These are phyloP conservation scores for Drosophila neonasuta DNA, from an alignment of 2,888 invertebrate species.

Conservation along the genomic window DNA sequence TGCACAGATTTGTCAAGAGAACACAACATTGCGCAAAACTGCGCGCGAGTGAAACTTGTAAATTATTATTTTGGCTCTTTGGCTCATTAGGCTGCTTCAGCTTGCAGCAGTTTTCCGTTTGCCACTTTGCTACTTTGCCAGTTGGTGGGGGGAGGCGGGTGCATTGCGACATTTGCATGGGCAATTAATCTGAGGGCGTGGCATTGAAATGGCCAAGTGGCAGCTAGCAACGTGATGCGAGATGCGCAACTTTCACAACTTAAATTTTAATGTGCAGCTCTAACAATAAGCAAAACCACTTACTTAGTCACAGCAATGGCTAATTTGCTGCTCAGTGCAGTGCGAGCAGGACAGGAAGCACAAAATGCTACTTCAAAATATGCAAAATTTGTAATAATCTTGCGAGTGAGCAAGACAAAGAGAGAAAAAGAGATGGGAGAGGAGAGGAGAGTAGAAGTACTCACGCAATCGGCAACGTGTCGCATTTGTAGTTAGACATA, in stretches of 20 bases:
- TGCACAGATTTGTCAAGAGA: slow-evolving; percentile 25
- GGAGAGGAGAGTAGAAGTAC: not conserved
- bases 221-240: slow-evolving; percentile 7
- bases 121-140: not conserved
- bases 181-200: slow-evolving; percentile 63
- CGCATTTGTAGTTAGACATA: slow-evolving; percentile 79
- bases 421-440: slow-evolving; percentile 2
- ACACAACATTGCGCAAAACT: not conserved
- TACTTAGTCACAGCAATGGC: slow-evolving; percentile 71
- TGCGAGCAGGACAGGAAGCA: slow-evolving; percentile 31
- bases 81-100: slow-evolving; percentile 25
- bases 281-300: slow-evolving; percentile 73
- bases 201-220: slow-evolving; percentile 36
- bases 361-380: slow-evolving; percentile 63
- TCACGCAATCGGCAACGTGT: slow-evolving; percentile 77
- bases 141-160: not conserved
- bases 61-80: slow-evolving; percentile 19
- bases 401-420: slow-evolving; percentile 12
- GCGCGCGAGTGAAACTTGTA: slow-evolving; percentile 5
- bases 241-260: slow-evolving; percentile 50
- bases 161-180: slow-evolving; percentile 61
- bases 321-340: slow-evolving; percentile 56
- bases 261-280: slow-evolving; percentile 68
- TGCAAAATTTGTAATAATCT: slow-evolving; percentile 75
- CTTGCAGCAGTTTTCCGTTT: slow-evolving; percentile 3